phyloP scores from a whole-genome alignment of 2,888 invertebrate species.

The Dione vanillae region DNA sequence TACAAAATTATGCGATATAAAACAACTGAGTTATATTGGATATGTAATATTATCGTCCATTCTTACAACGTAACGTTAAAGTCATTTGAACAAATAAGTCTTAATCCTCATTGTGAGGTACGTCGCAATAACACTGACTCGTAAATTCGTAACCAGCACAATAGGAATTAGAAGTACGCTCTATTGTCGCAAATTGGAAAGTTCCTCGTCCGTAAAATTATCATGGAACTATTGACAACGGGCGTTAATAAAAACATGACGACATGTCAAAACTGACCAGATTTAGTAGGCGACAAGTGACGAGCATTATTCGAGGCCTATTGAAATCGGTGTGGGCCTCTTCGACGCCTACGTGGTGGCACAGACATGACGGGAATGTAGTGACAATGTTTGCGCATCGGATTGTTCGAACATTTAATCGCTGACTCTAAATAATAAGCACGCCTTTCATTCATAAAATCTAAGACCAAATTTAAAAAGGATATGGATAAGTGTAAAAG shows the following conservation, averaged over 20 bases:
- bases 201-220: conserved; percentile 73
- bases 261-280: conserved; percentile 83
- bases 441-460: conserved; percentile 71
- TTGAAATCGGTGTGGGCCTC: conserved; percentile 80
- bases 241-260: conserved; percentile 83
- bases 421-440: conserved; percentile 64
- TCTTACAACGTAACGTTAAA: conserved; percentile 60
- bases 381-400: conserved; percentile 74
- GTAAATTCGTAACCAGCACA: conserved; percentile 71
- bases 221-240: conserved; percentile 69
- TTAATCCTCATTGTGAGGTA: conserved; percentile 73
- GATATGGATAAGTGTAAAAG: conserved; percentile 39
- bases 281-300: conserved; percentile 81
- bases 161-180: conserved; percentile 77
- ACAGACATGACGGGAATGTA: conserved; percentile 57
- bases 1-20: no score
- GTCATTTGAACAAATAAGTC: conserved; percentile 79
- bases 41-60: conserved; percentile 55
- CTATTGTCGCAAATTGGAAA: conserved; percentile 80
- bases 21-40: conserved; percentile 54
- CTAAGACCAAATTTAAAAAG: conserved; percentile 16
- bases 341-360: conserved; percentile 70
- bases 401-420: conserved; percentile 74
- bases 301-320: conserved; percentile 67
- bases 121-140: conserved; percentile 75